Percentiles rank a stretch among this genome's conserved stretches.
phyloP scores from a whole-genome alignment of 2,113 vertebrate species.

The Syngnathoides biaculeatus region DNA sequence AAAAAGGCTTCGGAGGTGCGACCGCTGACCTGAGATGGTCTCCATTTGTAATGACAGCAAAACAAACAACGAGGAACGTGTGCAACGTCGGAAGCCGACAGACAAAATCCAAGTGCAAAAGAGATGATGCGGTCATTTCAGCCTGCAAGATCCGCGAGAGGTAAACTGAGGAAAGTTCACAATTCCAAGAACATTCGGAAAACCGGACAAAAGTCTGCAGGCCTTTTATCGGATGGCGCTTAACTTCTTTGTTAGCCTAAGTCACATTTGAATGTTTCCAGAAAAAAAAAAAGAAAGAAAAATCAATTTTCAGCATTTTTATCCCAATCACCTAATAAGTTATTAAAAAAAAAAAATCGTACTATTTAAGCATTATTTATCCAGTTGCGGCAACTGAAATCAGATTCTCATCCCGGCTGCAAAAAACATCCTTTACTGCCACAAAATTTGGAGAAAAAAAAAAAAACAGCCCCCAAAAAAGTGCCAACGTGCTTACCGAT shows the following conservation, averaged over 20 bases:
- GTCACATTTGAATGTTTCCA: not conserved
- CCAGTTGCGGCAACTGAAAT: too few relatives aligned
- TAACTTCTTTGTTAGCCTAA: not conserved
- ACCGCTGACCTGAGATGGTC: not conserved
- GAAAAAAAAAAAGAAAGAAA: not conserved
- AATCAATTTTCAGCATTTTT: not conserved
- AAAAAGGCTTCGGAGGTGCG: not conserved
- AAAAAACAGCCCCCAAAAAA: too few relatives aligned
- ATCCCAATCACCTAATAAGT: not conserved
- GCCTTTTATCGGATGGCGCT: not conserved
- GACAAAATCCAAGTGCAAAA: constrained; percentile 2
- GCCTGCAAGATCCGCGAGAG: not conserved
- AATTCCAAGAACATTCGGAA: too few relatives aligned
- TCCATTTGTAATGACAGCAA: not conserved
- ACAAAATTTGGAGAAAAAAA: too few relatives aligned
- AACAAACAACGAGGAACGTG: not conserved
- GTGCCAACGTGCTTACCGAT: too few relatives aligned
- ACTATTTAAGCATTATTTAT: too few relatives aligned
- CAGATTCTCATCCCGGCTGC: too few relatives aligned
- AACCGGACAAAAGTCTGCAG: too few relatives aligned
- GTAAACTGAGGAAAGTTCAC: not conserved
- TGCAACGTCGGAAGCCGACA: not conserved
- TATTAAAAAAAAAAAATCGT: too few relatives aligned
- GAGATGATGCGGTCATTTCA: not conserved
- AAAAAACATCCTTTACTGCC: too few relatives aligned